Evolutionary conservation across 2,113 vertebrate genomes (phyloP), one percentile per base, ranked within the genome.

Genomic region (Zeus faber): DNA sequence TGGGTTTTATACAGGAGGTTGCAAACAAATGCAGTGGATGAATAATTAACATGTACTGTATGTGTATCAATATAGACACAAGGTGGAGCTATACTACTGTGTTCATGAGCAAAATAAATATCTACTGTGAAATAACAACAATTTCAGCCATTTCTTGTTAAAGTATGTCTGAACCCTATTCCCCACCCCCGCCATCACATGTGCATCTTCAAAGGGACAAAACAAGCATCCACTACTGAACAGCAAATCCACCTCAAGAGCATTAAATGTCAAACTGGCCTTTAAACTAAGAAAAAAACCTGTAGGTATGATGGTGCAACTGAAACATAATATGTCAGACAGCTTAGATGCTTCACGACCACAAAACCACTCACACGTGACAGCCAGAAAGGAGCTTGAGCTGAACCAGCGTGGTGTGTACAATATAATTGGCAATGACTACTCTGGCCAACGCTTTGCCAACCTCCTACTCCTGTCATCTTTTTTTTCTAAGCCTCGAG

Each of bases 211-310:
- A 71, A 67, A 72, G 50, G 62, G 27, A 35, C 41, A 37, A 58
- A 58, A 70, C 39, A 56, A 26, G 29, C n/a, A 0, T 46, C 51
- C 43, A 53, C 37, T 48, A 54, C 51, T 67, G 70, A 57, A 43
- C 41, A 54, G 59, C 73, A 74, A 72, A 72, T 72, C 58, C 57
- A 73, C 49, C 41, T 61, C 35, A 65, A 65, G 53, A 65, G 70
- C 65, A 70, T 71, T 72, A 80, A 83, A 84, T 83, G 80, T 84
- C 83, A 82, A 78, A 70, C 41, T 79, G 77, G 62, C 78, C 61
- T 84, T 76, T 65, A 21, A 52, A 70, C 71, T 65, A 49, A 70
- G 76, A 77, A 23, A 47, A 65, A 62, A n/a, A n/a, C n/a, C n/a
- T 44, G 48, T 7, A 6, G 21, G 20, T 23, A 39, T 62, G 62